Evolutionary conservation across 2,113 vertebrate genomes (phyloP).

Genomic region (Paratilapia polleni): DNA sequence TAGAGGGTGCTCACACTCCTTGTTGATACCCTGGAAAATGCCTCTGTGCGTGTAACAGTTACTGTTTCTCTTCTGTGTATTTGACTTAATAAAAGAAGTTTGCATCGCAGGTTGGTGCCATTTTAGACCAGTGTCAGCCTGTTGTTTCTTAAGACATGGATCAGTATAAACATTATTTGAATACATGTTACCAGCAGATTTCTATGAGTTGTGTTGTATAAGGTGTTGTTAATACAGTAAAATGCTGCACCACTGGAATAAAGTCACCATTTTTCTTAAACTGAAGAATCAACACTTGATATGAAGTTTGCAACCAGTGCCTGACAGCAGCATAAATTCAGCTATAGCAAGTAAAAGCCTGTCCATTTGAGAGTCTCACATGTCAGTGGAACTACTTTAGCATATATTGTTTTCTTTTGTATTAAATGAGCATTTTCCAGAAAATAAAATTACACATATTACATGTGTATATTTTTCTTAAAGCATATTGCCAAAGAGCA

Average conservation of each 20-base stretch:
- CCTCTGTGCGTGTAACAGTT: constrained; percentile 29
- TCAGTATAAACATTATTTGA: neutral
- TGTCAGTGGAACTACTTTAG: neutral
- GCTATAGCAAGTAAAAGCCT: neutral
- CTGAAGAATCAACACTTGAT: neutral
- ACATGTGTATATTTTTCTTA: too few species aligned
- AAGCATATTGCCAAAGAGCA: neutral
- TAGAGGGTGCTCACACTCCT: constrained; percentile 56
- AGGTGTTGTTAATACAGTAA: neutral
- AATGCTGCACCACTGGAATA: neutral
- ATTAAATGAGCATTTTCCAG: neutral
- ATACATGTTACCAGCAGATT: neutral
- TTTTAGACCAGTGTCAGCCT: constrained; percentile 69
- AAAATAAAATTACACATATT: neutral
- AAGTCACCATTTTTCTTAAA: neutral
- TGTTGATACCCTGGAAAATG: constrained; percentile 10
- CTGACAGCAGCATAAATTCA: neutral
- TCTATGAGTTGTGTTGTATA: neutral
- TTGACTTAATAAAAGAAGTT: constrained; percentile 75
- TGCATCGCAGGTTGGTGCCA: constrained; percentile 69
- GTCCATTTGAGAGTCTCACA: neutral
- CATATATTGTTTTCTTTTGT: neutral
- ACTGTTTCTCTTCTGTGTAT: constrained; percentile 58
- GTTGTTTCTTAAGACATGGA: constrained; percentile 61
- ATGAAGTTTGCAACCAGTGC: neutral